A percentile compares a stretch with the other conserved stretches of the same genome.
Evolutionary conservation across 2,113 vertebrate genomes (phyloP).

Genomic region (Mirza zaza): DNA sequence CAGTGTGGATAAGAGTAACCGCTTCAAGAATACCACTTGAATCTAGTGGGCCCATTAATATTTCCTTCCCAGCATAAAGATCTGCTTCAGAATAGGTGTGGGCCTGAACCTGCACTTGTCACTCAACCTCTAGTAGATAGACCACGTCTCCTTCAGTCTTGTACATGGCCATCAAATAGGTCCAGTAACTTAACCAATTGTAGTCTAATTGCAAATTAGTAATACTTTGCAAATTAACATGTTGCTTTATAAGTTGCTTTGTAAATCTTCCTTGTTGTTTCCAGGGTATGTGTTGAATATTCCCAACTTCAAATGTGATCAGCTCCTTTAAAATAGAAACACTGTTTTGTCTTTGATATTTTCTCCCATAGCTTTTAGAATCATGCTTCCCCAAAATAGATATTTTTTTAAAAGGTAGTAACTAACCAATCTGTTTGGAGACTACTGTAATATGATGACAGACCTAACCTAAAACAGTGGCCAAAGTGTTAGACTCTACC

Average conservation of each 20-base stretch:
- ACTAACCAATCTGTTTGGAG: not conserved
- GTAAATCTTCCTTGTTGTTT: not conserved
- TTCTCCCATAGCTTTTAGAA: slow-evolving; percentile 5
- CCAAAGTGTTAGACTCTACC: not conserved
- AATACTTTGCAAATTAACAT: not conserved
- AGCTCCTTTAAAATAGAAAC: not conserved
- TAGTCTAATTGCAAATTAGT: not conserved
- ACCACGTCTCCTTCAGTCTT: not conserved
- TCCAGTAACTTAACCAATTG: not conserved
- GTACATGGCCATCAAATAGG: not conserved
- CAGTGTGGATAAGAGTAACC: not conserved
- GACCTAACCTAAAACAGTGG: not conserved
- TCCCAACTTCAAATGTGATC: not conserved
- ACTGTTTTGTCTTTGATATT: slow-evolving; percentile 25
- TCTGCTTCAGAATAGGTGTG: not conserved
- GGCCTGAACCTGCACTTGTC: not conserved
- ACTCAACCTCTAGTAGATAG: not conserved
- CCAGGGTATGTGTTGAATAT: not conserved
- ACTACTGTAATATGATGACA: not conserved
- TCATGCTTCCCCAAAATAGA: not conserved
- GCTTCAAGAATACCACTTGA: not conserved
- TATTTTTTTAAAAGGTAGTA: not conserved
- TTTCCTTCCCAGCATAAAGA: not conserved
- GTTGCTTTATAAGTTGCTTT: not conserved
- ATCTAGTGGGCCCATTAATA: not conserved